A percentile compares a stretch with the other conserved stretches of the same genome.
Conservation (phyloP, 2,888 invertebrate species). For the Lampropteryx suffumata region DNA sequence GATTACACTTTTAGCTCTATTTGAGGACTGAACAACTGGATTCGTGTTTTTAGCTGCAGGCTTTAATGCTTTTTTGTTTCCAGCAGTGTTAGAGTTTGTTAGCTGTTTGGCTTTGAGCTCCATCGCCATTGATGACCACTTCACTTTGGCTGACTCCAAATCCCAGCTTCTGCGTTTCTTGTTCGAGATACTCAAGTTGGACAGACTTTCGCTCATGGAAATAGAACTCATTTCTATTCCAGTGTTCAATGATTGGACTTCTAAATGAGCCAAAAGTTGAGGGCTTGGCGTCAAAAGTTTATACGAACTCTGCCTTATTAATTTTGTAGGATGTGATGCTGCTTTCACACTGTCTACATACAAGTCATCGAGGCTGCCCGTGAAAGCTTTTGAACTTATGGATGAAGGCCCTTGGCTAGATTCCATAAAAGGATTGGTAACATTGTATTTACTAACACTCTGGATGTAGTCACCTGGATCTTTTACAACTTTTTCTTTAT, state of each 20-base stretch:
- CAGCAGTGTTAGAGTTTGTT: conserved; percentile 26
- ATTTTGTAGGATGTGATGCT: conserved; percentile 49
- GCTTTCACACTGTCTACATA: conserved; percentile 60
- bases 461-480: conserved; percentile 42
- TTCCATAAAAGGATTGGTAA: conserved; percentile 42
- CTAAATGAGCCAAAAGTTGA: conserved; percentile 85
- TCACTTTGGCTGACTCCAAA: conserved; percentile 71
- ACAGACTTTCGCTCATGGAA: conserved; percentile 77
- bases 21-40: conserved; percentile 27
- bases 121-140: conserved; percentile 78
- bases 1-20: conserved; percentile 43
- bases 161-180: conserved; percentile 77
- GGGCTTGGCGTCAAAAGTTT: conserved; percentile 90
- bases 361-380: conserved; percentile 75
- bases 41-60: conserved; percentile 35
- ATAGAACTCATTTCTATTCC: conserved; percentile 75
- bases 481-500: conserved; percentile 23
- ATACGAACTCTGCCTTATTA: conserved; percentile 90
- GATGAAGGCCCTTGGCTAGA: conserved; percentile 53
- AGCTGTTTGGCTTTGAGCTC: conserved; percentile 58
- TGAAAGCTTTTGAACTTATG: conserved; percentile 65
- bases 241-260: conserved; percentile 73
- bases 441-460: conserved; percentile 42
- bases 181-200: conserved; percentile 54
- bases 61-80: conserved; percentile 30